A percentile compares a stretch with the other conserved stretches of the same genome.
phyloP scores from a whole-genome alignment of 2,113 vertebrate genomes.

The Austrofundulus limnaeus region DNA sequence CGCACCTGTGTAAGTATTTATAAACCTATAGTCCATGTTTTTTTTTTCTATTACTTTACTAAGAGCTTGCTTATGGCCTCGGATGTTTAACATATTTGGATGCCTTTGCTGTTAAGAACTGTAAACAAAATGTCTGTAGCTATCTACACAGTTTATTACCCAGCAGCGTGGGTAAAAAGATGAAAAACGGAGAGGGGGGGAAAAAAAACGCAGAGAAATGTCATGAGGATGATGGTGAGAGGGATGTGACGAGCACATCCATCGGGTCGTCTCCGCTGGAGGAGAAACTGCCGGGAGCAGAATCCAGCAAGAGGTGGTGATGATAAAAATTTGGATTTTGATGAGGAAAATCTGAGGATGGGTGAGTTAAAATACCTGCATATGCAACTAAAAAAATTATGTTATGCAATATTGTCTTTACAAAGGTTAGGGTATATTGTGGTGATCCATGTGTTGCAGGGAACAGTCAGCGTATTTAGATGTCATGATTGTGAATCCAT shows the following conservation, averaged over 20 bases:
- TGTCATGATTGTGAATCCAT: slow-evolving; percentile 35
- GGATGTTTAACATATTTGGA: slow-evolving; percentile 50
- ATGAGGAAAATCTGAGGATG: slow-evolving; percentile 23
- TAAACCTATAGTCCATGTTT: slow-evolving; percentile 4
- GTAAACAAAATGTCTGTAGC: slow-evolving; percentile 35
- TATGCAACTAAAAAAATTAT: neutral
- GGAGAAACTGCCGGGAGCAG: slow-evolving; percentile 14
- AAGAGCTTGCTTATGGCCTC: slow-evolving; percentile 11
- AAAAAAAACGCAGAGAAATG: slow-evolving; percentile 34
- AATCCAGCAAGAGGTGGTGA: slow-evolving; percentile 19
- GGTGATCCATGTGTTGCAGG: slow-evolving; percentile 36
- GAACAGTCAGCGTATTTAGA: slow-evolving; percentile 20
- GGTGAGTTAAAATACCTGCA: slow-evolving; percentile 3
- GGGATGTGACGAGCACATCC: slow-evolving; percentile 25
- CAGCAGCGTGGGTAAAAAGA: slow-evolving; percentile 19
- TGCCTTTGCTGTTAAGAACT: slow-evolving; percentile 43
- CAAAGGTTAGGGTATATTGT: slow-evolving; percentile 28
- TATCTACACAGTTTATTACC: slow-evolving; percentile 28
- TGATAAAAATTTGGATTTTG: slow-evolving; percentile 24
- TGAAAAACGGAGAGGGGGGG: slow-evolving; percentile 25
- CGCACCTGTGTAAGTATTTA: slow-evolving; percentile 5
- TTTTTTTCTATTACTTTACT: slow-evolving; percentile 2
- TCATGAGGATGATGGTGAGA: slow-evolving; percentile 38
- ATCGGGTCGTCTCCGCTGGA: slow-evolving; percentile 29
- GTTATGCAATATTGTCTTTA: slow-evolving; percentile 22